Percentiles rank a stretch among this genome's conserved stretches.
These are phyloP conservation scores for Wiebesia pumilae DNA, from an alignment of 1,140 invertebrate species.

Conservation along the genomic window DNA sequence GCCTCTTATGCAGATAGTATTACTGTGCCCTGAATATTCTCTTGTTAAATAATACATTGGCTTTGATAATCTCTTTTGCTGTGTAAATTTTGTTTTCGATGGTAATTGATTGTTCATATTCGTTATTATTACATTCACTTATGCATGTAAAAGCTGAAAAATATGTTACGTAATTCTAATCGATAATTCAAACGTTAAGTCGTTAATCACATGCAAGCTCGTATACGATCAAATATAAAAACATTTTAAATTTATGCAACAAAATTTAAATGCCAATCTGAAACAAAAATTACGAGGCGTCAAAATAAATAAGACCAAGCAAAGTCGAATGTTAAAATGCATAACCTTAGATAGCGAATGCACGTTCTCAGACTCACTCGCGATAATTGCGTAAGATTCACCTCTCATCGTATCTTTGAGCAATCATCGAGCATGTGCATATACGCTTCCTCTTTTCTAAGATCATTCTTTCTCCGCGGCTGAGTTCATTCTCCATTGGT, in stretches of 20 bases:
- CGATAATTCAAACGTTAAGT: neutral
- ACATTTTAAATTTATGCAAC: conserved; percentile 7
- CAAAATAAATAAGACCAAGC: neutral
- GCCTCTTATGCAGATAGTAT: no score
- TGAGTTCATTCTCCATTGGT: neutral
- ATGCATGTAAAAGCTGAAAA: neutral
- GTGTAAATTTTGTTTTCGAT: no score
- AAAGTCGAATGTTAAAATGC: neutral
- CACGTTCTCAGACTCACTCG: neutral
- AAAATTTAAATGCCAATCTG: neutral
- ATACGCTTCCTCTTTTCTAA: neutral
- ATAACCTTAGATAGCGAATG: neutral
- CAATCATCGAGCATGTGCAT: neutral
- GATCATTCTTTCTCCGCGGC: neutral
- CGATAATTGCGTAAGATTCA: conserved; percentile 12
- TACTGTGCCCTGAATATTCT: no score
- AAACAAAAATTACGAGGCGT: neutral
- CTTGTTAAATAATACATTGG: no score
- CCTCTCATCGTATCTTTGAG: neutral
- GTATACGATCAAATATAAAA: neutral
- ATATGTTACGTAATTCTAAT: neutral
- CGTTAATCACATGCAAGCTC: neutral
- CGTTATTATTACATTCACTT: neutral
- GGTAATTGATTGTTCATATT: no score
- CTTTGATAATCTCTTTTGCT: no score